Evolutionary conservation across 2,888 invertebrate species (phyloP).

Genomic region (Heliconius erato): DNA sequence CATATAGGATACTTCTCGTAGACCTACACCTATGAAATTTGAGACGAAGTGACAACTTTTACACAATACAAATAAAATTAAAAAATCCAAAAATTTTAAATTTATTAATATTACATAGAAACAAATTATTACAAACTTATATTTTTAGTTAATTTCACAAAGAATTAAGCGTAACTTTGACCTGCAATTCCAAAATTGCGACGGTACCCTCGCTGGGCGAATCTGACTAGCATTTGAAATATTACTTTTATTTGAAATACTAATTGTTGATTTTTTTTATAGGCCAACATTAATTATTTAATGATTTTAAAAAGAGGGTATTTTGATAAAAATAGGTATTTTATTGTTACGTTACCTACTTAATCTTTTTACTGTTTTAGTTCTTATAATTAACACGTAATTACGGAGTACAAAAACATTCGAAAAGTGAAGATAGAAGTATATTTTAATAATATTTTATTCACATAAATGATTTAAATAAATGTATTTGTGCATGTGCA

Average conservation of each 20-base stretch:
- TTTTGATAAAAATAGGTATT: too few relatives aligned
- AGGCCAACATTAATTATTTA: neutral
- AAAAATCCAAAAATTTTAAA: too few relatives aligned
- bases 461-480: neutral
- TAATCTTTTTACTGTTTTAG: neutral
- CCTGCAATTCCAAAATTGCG: too few relatives aligned
- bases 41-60: too few relatives aligned
- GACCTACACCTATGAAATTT: too few relatives aligned
- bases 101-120: too few relatives aligned
- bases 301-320: neutral
- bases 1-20: too few relatives aligned
- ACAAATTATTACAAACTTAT: too few relatives aligned
- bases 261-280: neutral
- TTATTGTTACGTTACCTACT: neutral
- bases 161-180: too few relatives aligned
- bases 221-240: neutral
- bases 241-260: neutral
- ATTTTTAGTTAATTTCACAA: too few relatives aligned
- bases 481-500: neutral
- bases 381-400: neutral
- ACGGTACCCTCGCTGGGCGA: too few relatives aligned
- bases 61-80: too few relatives aligned
- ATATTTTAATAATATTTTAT: neutral
- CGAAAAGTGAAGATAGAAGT: neutral
- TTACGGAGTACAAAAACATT: neutral